Evolutionary conservation across 2,888 invertebrate genomes (phyloP), one percentile per base, ranked within the genome.

Genomic region (Conchocele bisecta): DNA sequence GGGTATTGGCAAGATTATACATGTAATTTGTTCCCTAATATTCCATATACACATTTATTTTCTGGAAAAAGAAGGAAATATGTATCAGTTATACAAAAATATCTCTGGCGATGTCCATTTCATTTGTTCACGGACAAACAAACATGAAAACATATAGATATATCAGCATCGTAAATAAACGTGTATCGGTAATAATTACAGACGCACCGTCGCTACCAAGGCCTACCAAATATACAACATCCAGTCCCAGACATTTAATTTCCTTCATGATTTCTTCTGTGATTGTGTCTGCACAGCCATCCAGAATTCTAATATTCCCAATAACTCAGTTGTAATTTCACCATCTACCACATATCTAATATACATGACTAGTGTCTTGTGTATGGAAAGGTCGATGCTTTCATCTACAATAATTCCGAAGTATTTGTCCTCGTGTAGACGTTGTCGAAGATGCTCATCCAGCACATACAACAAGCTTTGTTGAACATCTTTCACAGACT

Each of bases 181-280:
- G n/a, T n/a, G n/a, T n/a, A n/a, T n/a, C n/a, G n/a, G n/a, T n/a
- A n/a, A n/a, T n/a, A n/a, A 60, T 60, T 11, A 60, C 51, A 28
- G 50, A 48, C n/a, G 41, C 60, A 13, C 60, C 60, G 26, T 60
- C 51, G 51, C 60, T 60, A 28, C 60, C 60, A 24, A 60, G 39
- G 5, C 60, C 60, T 22, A 60, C 60, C 22, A 53, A 22, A n/a
- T 33, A 28, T 35, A 48, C 33, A 53, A 35, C 35, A 33, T 53
- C 24, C 22, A 31, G 31, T 48, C 48, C 48, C 26, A 48, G 9
- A 48, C 28, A 29, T 48, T 13, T 48, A 3, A 48, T 26, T n/a
- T 22, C 29, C 15, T 48, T 48, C 15, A 48, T 48, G 6, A 48
- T 29, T 48, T 48, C 33, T 15, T 26, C 31, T 5, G 31, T n/a